phyloP scores from a whole-genome alignment of 2,113 vertebrate species.

The Sarotherodon lohbergeri region DNA sequence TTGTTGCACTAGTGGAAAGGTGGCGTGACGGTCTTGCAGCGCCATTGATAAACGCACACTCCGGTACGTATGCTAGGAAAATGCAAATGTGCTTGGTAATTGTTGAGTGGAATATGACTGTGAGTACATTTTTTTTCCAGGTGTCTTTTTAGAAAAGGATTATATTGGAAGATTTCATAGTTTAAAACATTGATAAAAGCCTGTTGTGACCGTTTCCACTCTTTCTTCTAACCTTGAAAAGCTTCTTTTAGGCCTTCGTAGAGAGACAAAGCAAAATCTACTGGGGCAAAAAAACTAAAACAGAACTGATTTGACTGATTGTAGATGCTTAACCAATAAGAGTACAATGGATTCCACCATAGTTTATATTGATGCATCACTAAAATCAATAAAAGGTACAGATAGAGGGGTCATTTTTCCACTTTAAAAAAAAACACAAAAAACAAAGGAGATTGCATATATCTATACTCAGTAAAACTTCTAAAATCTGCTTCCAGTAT shows the following conservation, averaged over 20 bases:
- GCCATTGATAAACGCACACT: not conserved
- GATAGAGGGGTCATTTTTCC: not conserved
- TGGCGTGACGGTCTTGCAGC: not conserved
- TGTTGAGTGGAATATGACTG: not conserved
- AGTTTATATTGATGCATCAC: not conserved
- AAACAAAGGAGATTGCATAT: not conserved
- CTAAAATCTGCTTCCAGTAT: not conserved
- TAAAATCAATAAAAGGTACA: not conserved
- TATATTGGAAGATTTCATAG: not conserved
- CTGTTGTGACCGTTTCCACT: not conserved
- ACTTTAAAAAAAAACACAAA: not conserved
- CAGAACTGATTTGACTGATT: not conserved
- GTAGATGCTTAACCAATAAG: not conserved
- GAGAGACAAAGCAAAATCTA: not conserved
- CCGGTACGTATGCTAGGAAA: not conserved
- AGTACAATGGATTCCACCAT: not conserved
- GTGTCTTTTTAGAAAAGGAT: not conserved
- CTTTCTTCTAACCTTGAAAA: not conserved
- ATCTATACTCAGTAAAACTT: not conserved
- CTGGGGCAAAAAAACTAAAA: not conserved
- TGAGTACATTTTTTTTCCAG: not conserved
- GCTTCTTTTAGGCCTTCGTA: not conserved
- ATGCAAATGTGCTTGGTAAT: not conserved
- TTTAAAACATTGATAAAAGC: not conserved
- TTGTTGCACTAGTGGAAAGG: conserved; percentile 15